Percentiles rank a stretch among this genome's conserved stretches.
These are phyloP conservation scores for Plotosus lineatus DNA, from an alignment of 2,113 vertebrate genomes.

Conservation along the genomic window DNA sequence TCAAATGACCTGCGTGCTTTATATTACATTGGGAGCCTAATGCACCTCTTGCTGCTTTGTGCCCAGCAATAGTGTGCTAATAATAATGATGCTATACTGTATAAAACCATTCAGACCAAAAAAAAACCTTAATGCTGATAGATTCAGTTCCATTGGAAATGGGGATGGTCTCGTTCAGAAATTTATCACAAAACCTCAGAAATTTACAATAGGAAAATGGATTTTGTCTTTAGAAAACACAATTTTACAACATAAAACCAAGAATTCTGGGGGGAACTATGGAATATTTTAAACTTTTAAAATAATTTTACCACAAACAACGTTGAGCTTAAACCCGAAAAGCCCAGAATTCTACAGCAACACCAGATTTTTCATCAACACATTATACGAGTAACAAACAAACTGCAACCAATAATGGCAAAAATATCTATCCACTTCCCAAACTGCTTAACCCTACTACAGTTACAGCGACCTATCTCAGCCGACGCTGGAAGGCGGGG, in stretches of 20 bases:
- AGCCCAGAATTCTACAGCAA: too few relatives aligned
- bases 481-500: too few relatives aligned
- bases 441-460: too few relatives aligned
- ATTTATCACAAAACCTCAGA: neutral
- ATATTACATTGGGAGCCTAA: constrained; percentile 5
- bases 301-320: too few relatives aligned
- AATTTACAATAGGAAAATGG: neutral
- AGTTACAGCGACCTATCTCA: too few relatives aligned
- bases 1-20: constrained; percentile 1
- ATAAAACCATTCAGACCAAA: neutral
- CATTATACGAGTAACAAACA: too few relatives aligned
- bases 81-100: neutral
- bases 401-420: too few relatives aligned
- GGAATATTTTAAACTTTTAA: too few relatives aligned
- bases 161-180: neutral
- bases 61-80: neutral
- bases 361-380: too few relatives aligned
- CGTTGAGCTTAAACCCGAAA: too few relatives aligned
- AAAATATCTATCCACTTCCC: too few relatives aligned
- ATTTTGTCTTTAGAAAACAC: too few relatives aligned
- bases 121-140: neutral
- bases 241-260: neutral
- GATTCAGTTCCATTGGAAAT: neutral
- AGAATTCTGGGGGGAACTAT: neutral
- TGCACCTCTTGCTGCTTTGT: neutral